Percentiles rank a stretch among this genome's conserved stretches.
Evolutionary conservation across 2,888 invertebrate genomes (phyloP).

Genomic region (Drosophila conformis): DNA sequence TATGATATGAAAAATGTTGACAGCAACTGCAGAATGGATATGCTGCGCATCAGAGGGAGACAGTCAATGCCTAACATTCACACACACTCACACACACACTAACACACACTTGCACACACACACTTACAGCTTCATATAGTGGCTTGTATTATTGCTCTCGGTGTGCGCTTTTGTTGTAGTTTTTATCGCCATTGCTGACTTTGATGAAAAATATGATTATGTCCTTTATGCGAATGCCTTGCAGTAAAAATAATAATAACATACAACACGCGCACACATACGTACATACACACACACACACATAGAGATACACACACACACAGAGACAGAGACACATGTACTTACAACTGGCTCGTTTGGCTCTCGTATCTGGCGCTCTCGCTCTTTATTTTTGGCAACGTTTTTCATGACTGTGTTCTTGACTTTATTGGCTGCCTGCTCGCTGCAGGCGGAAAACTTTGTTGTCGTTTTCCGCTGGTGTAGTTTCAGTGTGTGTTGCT

Average conservation of each 20-base stretch:
- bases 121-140: constrained; percentile 39
- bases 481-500: constrained; percentile 6
- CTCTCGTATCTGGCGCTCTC: constrained; percentile 41
- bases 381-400: constrained; percentile 67
- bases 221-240: constrained; percentile 80
- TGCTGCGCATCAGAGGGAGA: constrained; percentile 46
- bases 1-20: constrained; percentile 80
- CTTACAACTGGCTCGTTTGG: constrained; percentile 56
- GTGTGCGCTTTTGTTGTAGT: constrained; percentile 60
- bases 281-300: constrained; percentile 12
- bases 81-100: constrained; percentile 2
- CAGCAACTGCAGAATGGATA: constrained; percentile 78
- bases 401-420: constrained; percentile 77
- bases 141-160: constrained; percentile 56
- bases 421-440: constrained; percentile 71
- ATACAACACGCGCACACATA: constrained; percentile 43
- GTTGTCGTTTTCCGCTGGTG: constrained; percentile 34
- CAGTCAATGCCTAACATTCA: constrained; percentile 32
- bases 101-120: background rate
- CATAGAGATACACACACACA: constrained; percentile 7
- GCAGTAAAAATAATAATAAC: constrained; percentile 80
- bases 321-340: constrained; percentile 6
- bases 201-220: constrained; percentile 80
- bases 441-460: constrained; percentile 54
- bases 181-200: constrained; percentile 71